phyloP scores from a whole-genome alignment of 2,888 invertebrate genomes.

The Carabus problematicus region DNA sequence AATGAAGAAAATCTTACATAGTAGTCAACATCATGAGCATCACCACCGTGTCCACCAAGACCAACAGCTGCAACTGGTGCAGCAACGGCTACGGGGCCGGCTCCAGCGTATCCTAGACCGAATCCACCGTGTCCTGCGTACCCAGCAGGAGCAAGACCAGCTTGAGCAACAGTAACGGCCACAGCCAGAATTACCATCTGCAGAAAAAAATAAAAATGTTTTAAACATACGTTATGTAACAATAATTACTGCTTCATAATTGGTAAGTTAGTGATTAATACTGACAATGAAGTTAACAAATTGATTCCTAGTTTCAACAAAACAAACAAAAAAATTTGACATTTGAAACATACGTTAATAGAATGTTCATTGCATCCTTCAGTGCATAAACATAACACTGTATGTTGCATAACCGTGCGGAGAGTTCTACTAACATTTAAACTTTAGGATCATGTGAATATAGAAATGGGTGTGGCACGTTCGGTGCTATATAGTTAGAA shows the following conservation, averaged over 20 bases:
- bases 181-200: constrained; percentile 44
- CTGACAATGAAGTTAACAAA: too few relatives aligned
- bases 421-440: constrained; percentile 38
- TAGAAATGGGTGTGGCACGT: constrained; percentile 7
- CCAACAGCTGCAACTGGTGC: constrained; percentile 36
- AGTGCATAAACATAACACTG: background rate
- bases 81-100: constrained; percentile 38
- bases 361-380: constrained; percentile 22
- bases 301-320: too few relatives aligned
- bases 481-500: too few relatives aligned
- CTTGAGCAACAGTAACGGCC: constrained; percentile 39
- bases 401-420: constrained; percentile 9
- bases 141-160: constrained; percentile 44
- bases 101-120: constrained; percentile 15
- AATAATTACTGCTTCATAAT: background rate
- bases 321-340: background rate
- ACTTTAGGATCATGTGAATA: constrained; percentile 15
- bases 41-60: constrained; percentile 43
- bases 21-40: constrained; percentile 44
- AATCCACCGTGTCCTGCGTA: constrained; percentile 32
- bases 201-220: constrained; percentile 22
- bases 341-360: background rate
- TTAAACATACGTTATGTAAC: background rate
- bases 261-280: too few relatives aligned
- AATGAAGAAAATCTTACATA: constrained; percentile 13